Base-by-base conservation (phyloP, 2,797 vertebrate species). In the Sebastes hubbsi region DNA sequence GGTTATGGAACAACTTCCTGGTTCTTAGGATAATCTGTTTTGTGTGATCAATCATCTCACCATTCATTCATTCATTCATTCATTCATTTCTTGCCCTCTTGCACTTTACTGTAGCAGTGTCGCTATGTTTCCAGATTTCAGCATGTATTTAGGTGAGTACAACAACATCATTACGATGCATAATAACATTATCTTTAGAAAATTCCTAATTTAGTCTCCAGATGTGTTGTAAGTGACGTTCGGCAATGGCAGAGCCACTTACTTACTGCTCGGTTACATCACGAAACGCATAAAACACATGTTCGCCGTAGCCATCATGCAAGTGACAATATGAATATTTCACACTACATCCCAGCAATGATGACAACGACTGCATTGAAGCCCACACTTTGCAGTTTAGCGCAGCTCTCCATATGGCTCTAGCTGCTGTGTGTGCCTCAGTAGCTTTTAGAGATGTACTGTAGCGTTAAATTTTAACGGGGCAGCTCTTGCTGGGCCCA, bases 391-490 rank as follows among this genome's bases (percentile, higher is more conserved):
- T 67, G 74, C 81, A 65, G 81, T 88, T 82, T 68, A 88, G 83
- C 13, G 42, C 86, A 59, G 65, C 80, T 69, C 71, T 81, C 85
- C 87, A 75, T 78, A 65, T 58, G 71, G 66, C 79, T 78, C 46
- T 32, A 75, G 56, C 77, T 49, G 78, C 67, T 76, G 62, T 34
- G 56, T 68, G 80, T 54, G 87, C 83, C 78, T 84, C 77, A 25
- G 72, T 72, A 67, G 75, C 83, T 93, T 86, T 92, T 88, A 81
- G 71, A 32, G 38, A 89, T 75, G 84, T 84, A 67, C 75, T 89
- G 80, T 78, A 59, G 84, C 88, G 88, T 93, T 80, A 87, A 66
- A 89, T 73, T 92, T 94, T 91, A 88, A 93, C 64, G 46, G 85
- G 76, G 80, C 78, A 42, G 80, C 80, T 88, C 84, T 86, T 30